A percentile compares a stretch with the other conserved stretches of the same genome.
Conservation (phyloP, 1,140 invertebrate species). For the Leptestheria dahalacensis region DNA sequence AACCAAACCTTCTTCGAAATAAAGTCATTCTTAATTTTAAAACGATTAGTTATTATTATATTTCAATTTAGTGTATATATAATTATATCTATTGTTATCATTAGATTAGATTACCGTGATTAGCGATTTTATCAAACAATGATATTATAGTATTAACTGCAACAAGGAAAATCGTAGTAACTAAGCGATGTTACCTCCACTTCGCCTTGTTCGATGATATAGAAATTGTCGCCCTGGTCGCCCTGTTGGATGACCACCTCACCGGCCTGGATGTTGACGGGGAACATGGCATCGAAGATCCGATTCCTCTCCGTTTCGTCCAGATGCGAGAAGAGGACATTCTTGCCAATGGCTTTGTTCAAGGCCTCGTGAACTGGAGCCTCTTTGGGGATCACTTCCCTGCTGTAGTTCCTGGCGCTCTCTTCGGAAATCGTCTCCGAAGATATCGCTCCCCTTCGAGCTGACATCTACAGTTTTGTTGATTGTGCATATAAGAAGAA, state of each 20-base stretch:
- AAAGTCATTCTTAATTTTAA: too few species aligned
- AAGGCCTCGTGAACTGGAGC: slow-evolving; percentile 99
- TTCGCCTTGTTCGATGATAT: slow-evolving; percentile 96
- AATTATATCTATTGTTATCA: too few species aligned
- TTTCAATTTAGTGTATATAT: too few species aligned
- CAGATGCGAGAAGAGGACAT: slow-evolving; percentile 94
- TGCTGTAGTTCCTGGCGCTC: slow-evolving; percentile 93
- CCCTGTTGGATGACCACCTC: slow-evolving; percentile 97
- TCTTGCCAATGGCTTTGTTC: slow-evolving; percentile 94
- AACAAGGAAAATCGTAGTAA: too few species aligned
- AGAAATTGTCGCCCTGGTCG: slow-evolving; percentile 99
- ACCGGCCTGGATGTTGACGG: slow-evolving; percentile 81
- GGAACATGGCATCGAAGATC: slow-evolving; percentile 97
- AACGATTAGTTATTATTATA: too few species aligned
- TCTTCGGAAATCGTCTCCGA: slow-evolving; percentile 94
- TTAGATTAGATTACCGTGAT: too few species aligned
- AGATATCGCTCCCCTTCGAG: slow-evolving; percentile 76
- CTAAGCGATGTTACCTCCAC: slow-evolving; percentile 82
- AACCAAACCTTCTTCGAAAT: too few species aligned
- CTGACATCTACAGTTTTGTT: slow-evolving; percentile 57
- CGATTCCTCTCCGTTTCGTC: slow-evolving; percentile 88
- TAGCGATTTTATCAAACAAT: too few species aligned
- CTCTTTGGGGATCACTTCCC: slow-evolving; percentile 98
- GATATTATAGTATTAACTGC: background rate
- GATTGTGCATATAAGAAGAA: too few species aligned